A percentile compares a stretch with the other conserved stretches of the same genome.
phyloP scores from a whole-genome alignment of 2,888 invertebrate genomes.

The Iselma pallidipennis region DNA sequence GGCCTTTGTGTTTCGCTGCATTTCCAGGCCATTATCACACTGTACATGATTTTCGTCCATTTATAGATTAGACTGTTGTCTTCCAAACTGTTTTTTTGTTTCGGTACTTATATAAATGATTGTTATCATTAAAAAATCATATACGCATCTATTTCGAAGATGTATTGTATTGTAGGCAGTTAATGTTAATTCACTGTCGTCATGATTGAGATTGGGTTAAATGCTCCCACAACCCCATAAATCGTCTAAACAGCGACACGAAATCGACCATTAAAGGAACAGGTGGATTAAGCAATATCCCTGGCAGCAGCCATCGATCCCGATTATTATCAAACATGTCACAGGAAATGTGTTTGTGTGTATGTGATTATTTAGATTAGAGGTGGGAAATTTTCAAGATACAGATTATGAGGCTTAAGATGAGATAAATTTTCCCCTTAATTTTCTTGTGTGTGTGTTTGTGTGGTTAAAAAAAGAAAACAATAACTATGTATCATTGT shows the following conservation, averaged over 20 bases:
- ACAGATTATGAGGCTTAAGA: background rate
- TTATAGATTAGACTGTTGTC: too few relatives aligned
- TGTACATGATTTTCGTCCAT: too few relatives aligned
- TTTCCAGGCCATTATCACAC: too few relatives aligned
- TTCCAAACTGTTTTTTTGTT: too few relatives aligned
- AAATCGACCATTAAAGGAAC: background rate
- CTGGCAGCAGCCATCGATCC: background rate
- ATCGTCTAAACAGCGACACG: background rate
- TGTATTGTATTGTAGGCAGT: background rate
- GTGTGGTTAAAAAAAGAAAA: too few relatives aligned
- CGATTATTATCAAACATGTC: background rate
- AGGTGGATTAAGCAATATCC: background rate
- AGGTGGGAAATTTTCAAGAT: background rate
- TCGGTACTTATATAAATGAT: too few relatives aligned
- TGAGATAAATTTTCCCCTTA: background rate
- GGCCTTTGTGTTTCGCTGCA: constrained; percentile 15
- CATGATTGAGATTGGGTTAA: background rate
- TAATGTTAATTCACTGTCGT: background rate
- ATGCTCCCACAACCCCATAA: background rate
- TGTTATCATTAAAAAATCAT: background rate
- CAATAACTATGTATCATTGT: too few relatives aligned
- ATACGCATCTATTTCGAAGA: too few relatives aligned
- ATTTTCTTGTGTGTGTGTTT: too few relatives aligned
- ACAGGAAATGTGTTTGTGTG: background rate
- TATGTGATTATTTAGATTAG: background rate